Percentiles rank a stretch among this genome's conserved stretches.
These are phyloP conservation scores for Chaetogeoica ovagalla DNA, from an alignment of 2,888 invertebrate species.

Conservation along the genomic window DNA sequence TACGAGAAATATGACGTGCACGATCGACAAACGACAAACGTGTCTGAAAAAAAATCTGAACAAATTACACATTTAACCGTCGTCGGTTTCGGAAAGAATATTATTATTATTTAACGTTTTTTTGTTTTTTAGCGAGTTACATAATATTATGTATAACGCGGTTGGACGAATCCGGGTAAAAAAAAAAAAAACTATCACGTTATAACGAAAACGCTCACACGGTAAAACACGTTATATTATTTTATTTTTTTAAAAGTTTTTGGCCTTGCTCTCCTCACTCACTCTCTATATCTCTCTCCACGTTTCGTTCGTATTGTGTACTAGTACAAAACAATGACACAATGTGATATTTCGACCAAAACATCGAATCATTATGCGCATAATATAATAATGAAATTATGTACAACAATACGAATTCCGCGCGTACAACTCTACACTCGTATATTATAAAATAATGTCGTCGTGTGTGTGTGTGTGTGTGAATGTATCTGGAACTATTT, in stretches of 20 bases:
- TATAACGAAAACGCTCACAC: background rate
- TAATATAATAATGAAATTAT: slow-evolving; percentile 34
- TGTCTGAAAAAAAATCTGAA: no score
- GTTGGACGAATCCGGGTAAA: no score
- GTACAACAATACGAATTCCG: slow-evolving; percentile 30
- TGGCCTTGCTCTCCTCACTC: background rate
- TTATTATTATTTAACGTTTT: no score
- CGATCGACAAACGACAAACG: no score
- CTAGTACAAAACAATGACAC: slow-evolving; percentile 26
- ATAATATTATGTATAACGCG: no score
- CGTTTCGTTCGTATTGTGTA: slow-evolving; percentile 10
- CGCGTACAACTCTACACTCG: background rate
- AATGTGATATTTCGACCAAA: slow-evolving; percentile 37
- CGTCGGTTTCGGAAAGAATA: no score
- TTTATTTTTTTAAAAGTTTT: background rate
- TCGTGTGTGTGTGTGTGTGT: background rate
- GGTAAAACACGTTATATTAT: background rate
- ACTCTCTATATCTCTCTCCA: background rate
- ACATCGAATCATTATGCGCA: slow-evolving; percentile 28
- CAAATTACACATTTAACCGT: no score
- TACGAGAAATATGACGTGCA: no score
- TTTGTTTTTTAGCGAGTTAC: no score
- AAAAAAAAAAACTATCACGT: background rate
- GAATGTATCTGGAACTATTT: background rate
- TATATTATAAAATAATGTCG: slow-evolving; percentile 1